Percentiles rank a stretch among this genome's conserved stretches.
phyloP scores from a whole-genome alignment of 2,113 vertebrate species.

The Oreochromis niloticus region DNA sequence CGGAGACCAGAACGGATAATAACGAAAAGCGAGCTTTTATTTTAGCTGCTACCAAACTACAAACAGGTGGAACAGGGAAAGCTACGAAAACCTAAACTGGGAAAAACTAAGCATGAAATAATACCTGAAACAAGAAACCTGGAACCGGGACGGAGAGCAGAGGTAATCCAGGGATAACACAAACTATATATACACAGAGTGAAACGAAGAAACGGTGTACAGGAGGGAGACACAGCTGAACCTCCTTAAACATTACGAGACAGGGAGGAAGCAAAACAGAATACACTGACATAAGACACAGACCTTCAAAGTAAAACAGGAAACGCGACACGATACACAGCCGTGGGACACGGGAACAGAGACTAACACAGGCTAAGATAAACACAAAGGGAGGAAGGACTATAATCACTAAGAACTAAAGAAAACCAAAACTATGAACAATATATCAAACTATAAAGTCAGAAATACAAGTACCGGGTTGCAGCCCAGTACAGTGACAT shows the following conservation, averaged over 20 bases:
- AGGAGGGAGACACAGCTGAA: background rate
- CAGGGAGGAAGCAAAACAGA: background rate
- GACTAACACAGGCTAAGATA: background rate
- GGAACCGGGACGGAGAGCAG: rapidly evolving
- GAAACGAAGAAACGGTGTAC: background rate
- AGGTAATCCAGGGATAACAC: background rate
- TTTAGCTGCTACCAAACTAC: background rate
- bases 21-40: background rate
- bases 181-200: background rate
- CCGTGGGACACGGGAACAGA: background rate
- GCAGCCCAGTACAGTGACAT: background rate
- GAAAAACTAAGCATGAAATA: background rate
- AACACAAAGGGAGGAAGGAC: background rate
- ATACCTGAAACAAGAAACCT: background rate
- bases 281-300: background rate
- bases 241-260: background rate
- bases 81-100: background rate
- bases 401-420: background rate
- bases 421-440: background rate
- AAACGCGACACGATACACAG: background rate
- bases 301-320: background rate
- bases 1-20: background rate
- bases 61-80: background rate
- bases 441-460: background rate
- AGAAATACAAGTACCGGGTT: background rate